Evolutionary conservation across 2,888 invertebrate species (phyloP), one percentile per base, ranked within the genome.

Genomic region (Pemphredon lugubris): DNA sequence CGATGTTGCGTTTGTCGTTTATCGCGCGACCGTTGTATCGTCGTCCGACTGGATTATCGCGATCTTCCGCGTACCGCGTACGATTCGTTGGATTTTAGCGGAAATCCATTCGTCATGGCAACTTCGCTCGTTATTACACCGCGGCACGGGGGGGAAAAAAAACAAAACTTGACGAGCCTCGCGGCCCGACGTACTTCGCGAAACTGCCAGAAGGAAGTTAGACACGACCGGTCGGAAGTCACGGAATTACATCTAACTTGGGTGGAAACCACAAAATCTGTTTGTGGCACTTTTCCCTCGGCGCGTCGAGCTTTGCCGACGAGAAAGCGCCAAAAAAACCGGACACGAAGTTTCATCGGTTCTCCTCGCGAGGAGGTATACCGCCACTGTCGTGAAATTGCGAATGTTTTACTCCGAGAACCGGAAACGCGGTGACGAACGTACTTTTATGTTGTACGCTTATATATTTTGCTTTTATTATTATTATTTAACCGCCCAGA

Each of bases 161-260:
- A 40, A 40, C 16, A 16, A 26, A 26, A 26, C 26, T 16, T 16
- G 34, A 11, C 6, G n/a, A 34, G 11, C 34, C 34, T 11, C n/a
- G n/a, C 2, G n/a, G n/a, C 34, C n/a, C 4, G 2, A 7, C 5
- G 21, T 13, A 47, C 21, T 4, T 6, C 2, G 11, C 20, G 18
- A 55, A 37, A 48, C 21, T 34, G 48, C 37, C 39, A 30, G 32
- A 37, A 23, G n/a, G 47, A 63, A 68, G 68, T 71, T 68, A 1
- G 57, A 63, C 50, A 16, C 53, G 39, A n/a, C n/a, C n/a, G 26
- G 40, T 48, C 50, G 18, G 34, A 18, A 44, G 50, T 50, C 42
- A 34, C 18, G 37, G 53, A 58, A 57, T 68, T 48, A 44, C 57
- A n/a, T 30, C 11, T n/a, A 68, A 61, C 61, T 71, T 34, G 14